Conservation (phyloP, 2,113 vertebrate species). For the Xiphophorus hellerii region DNA sequence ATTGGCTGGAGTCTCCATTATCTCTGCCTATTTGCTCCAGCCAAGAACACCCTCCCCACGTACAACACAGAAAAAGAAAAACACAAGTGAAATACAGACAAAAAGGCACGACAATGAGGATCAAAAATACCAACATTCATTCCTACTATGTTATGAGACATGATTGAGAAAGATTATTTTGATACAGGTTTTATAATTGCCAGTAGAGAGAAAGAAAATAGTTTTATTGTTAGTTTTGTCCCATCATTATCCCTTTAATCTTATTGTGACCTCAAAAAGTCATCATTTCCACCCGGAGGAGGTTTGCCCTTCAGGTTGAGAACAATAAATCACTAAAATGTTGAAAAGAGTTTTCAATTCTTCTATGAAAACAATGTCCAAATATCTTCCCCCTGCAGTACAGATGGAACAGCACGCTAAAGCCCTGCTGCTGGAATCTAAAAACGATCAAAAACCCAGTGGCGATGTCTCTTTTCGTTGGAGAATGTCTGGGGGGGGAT, state of each 20-base stretch:
- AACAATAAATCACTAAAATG: background rate
- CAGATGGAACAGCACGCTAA: constrained; percentile 4
- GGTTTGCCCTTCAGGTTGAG: background rate
- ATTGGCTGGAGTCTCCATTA: background rate
- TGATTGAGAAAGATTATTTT: background rate
- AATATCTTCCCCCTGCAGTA: constrained; percentile 34
- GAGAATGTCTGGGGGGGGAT: constrained; percentile 23
- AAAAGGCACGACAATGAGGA: background rate
- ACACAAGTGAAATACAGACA: background rate
- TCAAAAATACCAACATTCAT: background rate
- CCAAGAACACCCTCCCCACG: background rate
- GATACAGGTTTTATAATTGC: background rate
- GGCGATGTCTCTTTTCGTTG: no score
- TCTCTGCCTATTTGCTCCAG: background rate
- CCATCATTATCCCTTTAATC: constrained; percentile 1
- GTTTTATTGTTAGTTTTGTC: background rate
- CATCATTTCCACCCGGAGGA: background rate
- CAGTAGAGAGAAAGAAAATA: background rate
- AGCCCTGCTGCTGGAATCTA: constrained; percentile 25
- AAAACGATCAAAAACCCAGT: constrained; percentile 54
- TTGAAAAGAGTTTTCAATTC: constrained; percentile 1
- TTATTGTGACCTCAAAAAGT: background rate
- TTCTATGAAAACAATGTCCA: constrained; percentile 11
- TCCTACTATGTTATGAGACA: background rate
- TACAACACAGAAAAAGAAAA: background rate